Evolutionary conservation across 2,797 vertebrate species (phyloP), one percentile per base, ranked within the genome.

Genomic region (Tympanoctomys barrerae): DNA sequence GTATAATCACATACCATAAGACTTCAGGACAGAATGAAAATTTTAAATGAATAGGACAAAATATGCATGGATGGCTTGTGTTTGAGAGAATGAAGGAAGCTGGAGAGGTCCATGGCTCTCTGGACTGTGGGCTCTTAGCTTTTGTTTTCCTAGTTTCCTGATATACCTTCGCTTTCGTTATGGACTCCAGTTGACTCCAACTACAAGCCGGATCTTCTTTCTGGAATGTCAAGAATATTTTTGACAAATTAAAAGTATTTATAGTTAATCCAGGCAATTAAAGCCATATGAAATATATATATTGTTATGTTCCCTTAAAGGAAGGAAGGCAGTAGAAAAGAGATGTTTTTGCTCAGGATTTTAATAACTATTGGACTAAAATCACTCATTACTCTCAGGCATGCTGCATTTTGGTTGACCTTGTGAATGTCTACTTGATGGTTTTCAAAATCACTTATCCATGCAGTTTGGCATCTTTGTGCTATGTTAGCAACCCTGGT

Each of bases 361-460:
- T 88, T 91, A 96, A 96, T 96, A 95, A 95, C 68, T 85, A 10
- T 83, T 66, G 42, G 62, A 96, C 49, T 94, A 88, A 96, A 97
- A 93, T 93, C 87, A 87, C 89, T 97, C 87, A 93, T 95, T 94
- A 95, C 75, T 85, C 78, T 96, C 14, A 77, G 71, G n/a, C 59
- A 68, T 24, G 91, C 13, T 79, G 59, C 62, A 66, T 94, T 97
- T 93, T 90, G 73, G 92, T 94, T 95, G 94, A 95, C 91, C 94
- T 97, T 98, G 95, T 97, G 68, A 96, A 96, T 96, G 89, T 95
- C 78, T 91, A 4, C 87, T 96, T 96, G 94, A 94, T 95, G 78
- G 73, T 88, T 96, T 97, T 97, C 68, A 77, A 86, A 97, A 96
- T 87, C 92, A 97, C 93, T 96, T 97, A 91, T 80, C 89, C 93